A percentile compares a stretch with the other conserved stretches of the same genome.
These are phyloP conservation scores for Hesperia comma DNA, from an alignment of 2,888 invertebrate genomes.

Conservation along the genomic window DNA sequence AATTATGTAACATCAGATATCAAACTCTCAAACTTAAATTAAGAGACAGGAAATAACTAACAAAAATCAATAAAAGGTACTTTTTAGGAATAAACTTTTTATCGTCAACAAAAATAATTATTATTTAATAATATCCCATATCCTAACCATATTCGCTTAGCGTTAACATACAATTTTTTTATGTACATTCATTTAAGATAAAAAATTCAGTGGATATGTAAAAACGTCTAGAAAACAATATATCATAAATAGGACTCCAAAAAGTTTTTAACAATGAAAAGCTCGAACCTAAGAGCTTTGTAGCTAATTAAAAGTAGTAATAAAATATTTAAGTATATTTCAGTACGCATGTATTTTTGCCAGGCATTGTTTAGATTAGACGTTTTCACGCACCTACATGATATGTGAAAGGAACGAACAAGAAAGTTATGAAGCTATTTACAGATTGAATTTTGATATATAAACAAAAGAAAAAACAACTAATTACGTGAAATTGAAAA, in stretches of 20 bases:
- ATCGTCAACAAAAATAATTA: conserved; percentile 69
- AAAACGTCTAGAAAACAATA: conserved; percentile 27
- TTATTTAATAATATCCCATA: conserved; percentile 57
- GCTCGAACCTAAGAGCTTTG: neutral
- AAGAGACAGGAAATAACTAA: conserved; percentile 62
- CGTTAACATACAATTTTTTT: conserved; percentile 52
- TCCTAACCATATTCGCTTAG: conserved; percentile 64
- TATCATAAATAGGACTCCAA: conserved; percentile 3
- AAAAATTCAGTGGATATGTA: conserved; percentile 19
- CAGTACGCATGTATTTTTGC: neutral
- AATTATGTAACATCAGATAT: conserved; percentile 22
- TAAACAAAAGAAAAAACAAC: conserved; percentile 3
- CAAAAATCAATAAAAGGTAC: conserved; percentile 70
- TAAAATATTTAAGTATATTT: conserved; percentile 1
- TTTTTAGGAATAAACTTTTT: conserved; percentile 79
- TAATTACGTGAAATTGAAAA: neutral
- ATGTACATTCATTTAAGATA: conserved; percentile 41
- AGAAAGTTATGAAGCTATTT: neutral
- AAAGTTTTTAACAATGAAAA: conserved; percentile 5
- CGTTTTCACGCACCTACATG: conserved; percentile 2
- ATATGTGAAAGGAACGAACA: neutral
- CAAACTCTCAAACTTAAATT: conserved; percentile 34
- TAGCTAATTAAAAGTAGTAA: neutral
- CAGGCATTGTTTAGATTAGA: neutral
- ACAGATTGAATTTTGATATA: neutral